phyloP scores from a whole-genome alignment of 2,113 vertebrate species.

The Chionomys nivalis region DNA sequence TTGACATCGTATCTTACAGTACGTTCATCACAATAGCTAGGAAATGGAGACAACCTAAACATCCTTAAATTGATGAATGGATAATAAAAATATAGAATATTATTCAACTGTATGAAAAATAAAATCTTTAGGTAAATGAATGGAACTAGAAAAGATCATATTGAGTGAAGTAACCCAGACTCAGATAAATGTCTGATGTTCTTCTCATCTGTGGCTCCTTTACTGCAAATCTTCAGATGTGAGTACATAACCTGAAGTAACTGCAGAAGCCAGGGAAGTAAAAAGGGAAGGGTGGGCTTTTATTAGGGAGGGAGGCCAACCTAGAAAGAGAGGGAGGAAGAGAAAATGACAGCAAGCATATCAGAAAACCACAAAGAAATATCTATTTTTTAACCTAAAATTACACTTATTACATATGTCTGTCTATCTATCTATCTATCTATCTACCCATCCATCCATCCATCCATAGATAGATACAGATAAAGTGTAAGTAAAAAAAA shows the following conservation, averaged over 20 bases:
- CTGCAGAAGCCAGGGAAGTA: not conserved
- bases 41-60: not conserved
- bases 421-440: too few relatives aligned
- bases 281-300: not conserved
- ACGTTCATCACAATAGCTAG: not conserved
- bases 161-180: not conserved
- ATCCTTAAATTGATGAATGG: not conserved
- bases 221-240: not conserved
- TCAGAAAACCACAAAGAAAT: not conserved
- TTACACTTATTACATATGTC: not conserved
- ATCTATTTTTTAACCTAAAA: not conserved
- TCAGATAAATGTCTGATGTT: not conserved
- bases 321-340: not conserved
- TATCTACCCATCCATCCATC: too few relatives aligned
- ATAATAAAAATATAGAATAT: not conserved
- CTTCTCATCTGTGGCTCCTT: not conserved
- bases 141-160: not conserved
- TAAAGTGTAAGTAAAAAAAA: not conserved
- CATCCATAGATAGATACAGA: not conserved
- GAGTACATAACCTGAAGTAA: not conserved
- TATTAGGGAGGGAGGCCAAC: not conserved
- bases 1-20: not conserved
- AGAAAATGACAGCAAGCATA: not conserved
- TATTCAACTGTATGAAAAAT: not conserved
- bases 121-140: not conserved